Conservation (phyloP, 2,113 vertebrate species). For the Bubo scandiacus region DNA sequence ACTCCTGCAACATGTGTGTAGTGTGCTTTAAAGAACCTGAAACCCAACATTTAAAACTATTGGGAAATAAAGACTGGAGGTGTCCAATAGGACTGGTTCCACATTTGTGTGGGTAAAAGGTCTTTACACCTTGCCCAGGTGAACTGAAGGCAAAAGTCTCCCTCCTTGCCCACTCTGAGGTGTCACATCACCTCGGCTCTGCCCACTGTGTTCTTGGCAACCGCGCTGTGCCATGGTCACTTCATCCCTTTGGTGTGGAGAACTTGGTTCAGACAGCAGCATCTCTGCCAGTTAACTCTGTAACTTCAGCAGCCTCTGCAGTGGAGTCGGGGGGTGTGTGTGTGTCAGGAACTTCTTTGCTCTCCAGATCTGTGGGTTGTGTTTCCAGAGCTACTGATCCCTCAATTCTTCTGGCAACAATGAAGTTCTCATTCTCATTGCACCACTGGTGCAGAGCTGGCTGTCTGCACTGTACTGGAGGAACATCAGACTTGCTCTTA, state of each 20-base stretch:
- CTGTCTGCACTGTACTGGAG: background rate
- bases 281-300: background rate
- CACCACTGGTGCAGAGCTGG: background rate
- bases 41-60: background rate
- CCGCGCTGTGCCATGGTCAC: background rate
- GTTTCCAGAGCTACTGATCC: background rate
- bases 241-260: background rate
- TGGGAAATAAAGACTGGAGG: background rate
- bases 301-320: background rate
- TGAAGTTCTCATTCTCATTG: background rate
- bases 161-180: background rate
- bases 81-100: background rate
- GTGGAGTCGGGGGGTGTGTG: background rate
- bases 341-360: background rate
- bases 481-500: background rate
- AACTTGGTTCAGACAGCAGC: background rate
- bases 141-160: background rate
- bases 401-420: rapidly evolving
- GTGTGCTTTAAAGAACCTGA: background rate
- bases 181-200: background rate
- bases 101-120: background rate
- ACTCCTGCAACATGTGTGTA: rapidly evolving
- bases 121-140: background rate
- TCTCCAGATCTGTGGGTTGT: background rate
- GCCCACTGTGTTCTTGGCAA: background rate